Evolutionary conservation across 2,113 vertebrate species (phyloP).

Genomic region (Megaceryle maxima): DNA sequence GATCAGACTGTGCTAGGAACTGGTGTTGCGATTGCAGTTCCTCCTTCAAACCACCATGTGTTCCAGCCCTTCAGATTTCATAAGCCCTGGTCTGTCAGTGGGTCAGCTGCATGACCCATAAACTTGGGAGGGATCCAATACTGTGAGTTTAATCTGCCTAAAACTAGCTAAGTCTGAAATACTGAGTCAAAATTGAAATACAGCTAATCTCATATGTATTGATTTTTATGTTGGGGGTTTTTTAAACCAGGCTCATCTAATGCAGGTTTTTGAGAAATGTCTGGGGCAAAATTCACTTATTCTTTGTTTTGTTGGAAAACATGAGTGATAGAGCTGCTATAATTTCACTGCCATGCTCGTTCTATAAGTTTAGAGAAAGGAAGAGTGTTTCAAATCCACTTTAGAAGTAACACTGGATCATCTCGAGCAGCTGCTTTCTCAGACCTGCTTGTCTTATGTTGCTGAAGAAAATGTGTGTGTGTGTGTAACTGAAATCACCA

Average conservation of each 20-base stretch:
- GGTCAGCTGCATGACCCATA: constrained; percentile 18
- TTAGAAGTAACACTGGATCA: not conserved
- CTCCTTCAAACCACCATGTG: not conserved
- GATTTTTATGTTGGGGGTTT: not conserved
- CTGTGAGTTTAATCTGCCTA: constrained; percentile 69
- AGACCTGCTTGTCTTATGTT: not conserved
- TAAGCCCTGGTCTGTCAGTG: not conserved
- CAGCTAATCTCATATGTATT: constrained; percentile 70
- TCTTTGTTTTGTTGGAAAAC: not conserved
- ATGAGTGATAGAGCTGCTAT: not conserved
- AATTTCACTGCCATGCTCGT: not conserved
- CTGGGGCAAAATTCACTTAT: not conserved
- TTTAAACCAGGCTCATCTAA: constrained; percentile 43
- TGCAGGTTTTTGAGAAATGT: not conserved
- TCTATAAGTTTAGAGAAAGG: not conserved
- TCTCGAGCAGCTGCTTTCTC: not conserved
- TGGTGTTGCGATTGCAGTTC: not conserved
- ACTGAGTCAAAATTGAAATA: constrained; percentile 39
- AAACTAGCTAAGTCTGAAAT: constrained; percentile 63
- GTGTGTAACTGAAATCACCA: not conserved
- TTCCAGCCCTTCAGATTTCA: not conserved
- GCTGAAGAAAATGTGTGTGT: not conserved
- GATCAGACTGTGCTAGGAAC: not conserved
- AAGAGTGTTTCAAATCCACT: not conserved
- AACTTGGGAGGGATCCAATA: constrained; percentile 36